Conservation (phyloP, 2,113 vertebrate genomes). For the Numenius arquata region DNA sequence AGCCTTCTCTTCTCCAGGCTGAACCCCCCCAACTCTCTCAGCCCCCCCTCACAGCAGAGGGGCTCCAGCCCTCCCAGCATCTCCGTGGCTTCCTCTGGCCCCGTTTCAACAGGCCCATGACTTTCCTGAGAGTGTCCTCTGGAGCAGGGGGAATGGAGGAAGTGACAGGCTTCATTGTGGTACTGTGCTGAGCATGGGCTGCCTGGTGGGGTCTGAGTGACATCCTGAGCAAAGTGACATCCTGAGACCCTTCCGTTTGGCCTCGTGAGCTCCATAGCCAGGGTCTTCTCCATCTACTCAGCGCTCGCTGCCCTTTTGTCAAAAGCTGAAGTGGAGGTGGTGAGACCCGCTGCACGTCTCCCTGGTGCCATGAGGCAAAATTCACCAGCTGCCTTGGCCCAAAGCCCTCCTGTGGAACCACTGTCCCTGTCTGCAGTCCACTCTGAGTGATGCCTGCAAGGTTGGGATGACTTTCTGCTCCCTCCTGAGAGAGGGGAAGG, state of each 20-base stretch:
- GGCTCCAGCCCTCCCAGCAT: too few species aligned
- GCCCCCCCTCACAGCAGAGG: too few species aligned
- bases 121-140: not conserved
- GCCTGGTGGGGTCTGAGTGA: not conserved
- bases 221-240: not conserved
- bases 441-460: too few species aligned
- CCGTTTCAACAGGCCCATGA: too few species aligned
- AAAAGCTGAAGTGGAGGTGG: not conserved
- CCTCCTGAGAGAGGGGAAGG: too few species aligned
- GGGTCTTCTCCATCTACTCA: not conserved
- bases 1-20: too few species aligned
- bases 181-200: not conserved
- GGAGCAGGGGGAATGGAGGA: not conserved
- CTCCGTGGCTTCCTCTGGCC: too few species aligned
- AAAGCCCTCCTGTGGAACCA: accelerated
- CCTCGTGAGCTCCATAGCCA: accelerated
- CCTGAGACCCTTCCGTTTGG: not conserved
- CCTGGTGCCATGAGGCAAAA: not conserved
- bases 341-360: not conserved
- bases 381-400: not conserved
- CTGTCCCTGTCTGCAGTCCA: not conserved
- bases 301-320: not conserved
- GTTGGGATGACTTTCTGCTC: too few species aligned
- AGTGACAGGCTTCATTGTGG: too few species aligned
- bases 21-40: too few species aligned